Percentiles rank a stretch among this genome's conserved stretches.
Conservation (phyloP, 2,888 invertebrate species). For the Philereme vetulata region DNA sequence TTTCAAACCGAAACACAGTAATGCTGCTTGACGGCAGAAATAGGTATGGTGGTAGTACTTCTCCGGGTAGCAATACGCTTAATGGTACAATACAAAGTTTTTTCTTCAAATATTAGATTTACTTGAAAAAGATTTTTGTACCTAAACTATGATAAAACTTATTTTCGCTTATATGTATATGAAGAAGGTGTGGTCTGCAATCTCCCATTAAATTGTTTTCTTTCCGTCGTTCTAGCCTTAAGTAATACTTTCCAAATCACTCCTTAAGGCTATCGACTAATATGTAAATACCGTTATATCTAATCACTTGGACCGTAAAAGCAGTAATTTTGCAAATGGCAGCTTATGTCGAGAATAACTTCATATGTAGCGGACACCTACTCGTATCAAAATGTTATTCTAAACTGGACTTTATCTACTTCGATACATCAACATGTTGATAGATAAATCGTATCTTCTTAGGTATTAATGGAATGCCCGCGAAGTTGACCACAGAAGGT, state of each 20-base stretch:
- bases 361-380: conserved; percentile 52
- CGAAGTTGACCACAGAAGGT: no score
- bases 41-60: no score
- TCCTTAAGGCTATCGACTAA: conserved; percentile 60
- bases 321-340: conserved; percentile 72
- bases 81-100: no score
- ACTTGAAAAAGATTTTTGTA: no score
- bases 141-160: no score
- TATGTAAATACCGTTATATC: conserved; percentile 63
- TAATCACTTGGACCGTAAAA: conserved; percentile 61
- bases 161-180: no score
- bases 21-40: no score
- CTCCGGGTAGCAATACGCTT: no score
- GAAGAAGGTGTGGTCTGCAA: conserved; percentile 5
- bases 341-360: conserved; percentile 54
- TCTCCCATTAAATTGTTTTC: conserved; percentile 10
- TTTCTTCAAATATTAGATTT: no score
- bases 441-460: neutral
- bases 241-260: conserved; percentile 50
- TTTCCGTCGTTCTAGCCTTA: conserved; percentile 15
- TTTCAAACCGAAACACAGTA: no score
- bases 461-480: no score
- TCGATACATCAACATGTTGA: neutral
- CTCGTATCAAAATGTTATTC: conserved; percentile 34
- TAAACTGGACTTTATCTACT: conserved; percentile 10